Conservation (phyloP, 2,113 vertebrate species). For the Malurus elegans region DNA sequence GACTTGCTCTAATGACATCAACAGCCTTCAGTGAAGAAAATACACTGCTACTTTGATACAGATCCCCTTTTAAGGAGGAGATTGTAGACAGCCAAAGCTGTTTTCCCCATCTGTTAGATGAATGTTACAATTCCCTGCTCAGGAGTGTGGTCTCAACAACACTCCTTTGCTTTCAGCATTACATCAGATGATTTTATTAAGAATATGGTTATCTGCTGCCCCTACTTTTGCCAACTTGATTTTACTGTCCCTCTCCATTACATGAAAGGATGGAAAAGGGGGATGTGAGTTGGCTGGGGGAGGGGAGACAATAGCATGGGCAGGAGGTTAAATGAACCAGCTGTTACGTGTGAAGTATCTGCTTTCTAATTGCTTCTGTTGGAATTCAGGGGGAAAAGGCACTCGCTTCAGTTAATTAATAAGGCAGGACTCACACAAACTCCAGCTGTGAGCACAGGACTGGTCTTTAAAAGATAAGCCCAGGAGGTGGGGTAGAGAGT, state of each 20-base stretch:
- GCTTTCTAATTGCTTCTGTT: slow-evolving; percentile 65
- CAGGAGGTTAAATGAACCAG: slow-evolving; percentile 42
- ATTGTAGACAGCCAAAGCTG: background rate
- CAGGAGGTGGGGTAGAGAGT: slow-evolving; percentile 41
- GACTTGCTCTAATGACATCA: slow-evolving; percentile 56
- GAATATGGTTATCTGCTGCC: background rate
- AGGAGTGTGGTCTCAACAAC: background rate
- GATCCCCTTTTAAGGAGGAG: slow-evolving; percentile 51
- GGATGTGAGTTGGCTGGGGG: background rate
- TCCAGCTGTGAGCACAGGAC: slow-evolving; percentile 69
- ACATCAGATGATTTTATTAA: background rate
- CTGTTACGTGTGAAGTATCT: slow-evolving; percentile 60
- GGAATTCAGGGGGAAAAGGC: slow-evolving; percentile 25
- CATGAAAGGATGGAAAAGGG: background rate
- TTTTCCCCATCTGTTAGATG: background rate
- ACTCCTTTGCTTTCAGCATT: background rate
- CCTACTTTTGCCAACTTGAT: background rate
- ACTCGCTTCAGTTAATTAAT: slow-evolving; percentile 68
- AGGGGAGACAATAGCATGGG: background rate
- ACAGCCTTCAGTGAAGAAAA: slow-evolving; percentile 46
- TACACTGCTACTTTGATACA: slow-evolving; percentile 54
- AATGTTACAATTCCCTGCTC: background rate
- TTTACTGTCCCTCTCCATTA: background rate
- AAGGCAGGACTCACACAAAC: slow-evolving; percentile 66
- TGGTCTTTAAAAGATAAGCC: slow-evolving; percentile 62